These are phyloP conservation scores for Geococcyx californianus DNA, from an alignment of 2,113 vertebrate species.

Conservation along the genomic window DNA sequence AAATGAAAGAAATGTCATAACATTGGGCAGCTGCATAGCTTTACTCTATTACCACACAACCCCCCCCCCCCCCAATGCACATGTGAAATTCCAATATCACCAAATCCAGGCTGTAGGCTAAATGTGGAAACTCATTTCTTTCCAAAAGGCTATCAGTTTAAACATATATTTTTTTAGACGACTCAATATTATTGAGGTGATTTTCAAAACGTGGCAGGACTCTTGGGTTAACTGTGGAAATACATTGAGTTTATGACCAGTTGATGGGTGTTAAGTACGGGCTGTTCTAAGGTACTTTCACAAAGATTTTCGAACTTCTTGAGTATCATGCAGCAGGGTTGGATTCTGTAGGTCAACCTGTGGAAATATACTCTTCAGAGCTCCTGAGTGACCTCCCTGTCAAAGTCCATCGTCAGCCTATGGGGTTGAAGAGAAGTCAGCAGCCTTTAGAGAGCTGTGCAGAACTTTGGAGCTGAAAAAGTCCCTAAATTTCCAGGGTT, in stretches of 20 bases:
- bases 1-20: background rate
- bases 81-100: background rate
- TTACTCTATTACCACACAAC: background rate
- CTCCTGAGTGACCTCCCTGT: background rate
- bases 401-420: background rate
- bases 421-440: background rate
- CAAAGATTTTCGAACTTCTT: background rate
- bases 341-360: background rate
- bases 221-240: background rate
- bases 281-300: background rate
- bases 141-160: background rate
- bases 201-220: background rate
- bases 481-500: background rate
- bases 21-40: background rate
- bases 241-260: accelerated
- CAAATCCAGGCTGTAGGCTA: background rate
- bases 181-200: background rate
- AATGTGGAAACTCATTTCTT: background rate
- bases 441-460: background rate
- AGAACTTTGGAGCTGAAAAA: background rate
- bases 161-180: background rate
- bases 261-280: background rate
- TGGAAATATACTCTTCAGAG: background rate
- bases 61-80: background rate
- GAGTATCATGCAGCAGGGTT: accelerated